A percentile compares a stretch with the other conserved stretches of the same genome.
These are phyloP conservation scores for Crotalus helleri DNA, from an alignment of 2,113 vertebrate genomes.

Conservation along the genomic window DNA sequence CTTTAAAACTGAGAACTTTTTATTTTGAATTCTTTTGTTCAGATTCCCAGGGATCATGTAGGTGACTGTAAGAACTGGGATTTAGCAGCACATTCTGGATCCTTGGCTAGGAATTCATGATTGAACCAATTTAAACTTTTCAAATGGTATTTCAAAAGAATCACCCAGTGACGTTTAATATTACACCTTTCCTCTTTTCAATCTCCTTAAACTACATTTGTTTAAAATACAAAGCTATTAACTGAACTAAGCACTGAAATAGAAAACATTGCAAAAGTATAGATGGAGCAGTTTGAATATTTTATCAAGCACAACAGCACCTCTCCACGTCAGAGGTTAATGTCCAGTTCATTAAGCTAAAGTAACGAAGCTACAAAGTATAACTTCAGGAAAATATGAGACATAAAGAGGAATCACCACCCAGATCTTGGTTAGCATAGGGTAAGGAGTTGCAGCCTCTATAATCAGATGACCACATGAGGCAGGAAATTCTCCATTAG, in stretches of 20 bases:
- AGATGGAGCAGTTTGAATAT: background rate
- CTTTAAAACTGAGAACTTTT: slow-evolving; percentile 66
- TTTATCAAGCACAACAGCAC: background rate
- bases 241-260: background rate
- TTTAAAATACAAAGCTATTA: background rate
- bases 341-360: background rate
- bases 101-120: slow-evolving; percentile 34
- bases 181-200: slow-evolving; percentile 38
- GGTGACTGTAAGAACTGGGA: slow-evolving; percentile 19
- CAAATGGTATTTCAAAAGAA: slow-evolving; percentile 42
- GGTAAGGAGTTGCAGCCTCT: background rate
- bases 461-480: background rate
- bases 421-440: rapidly evolving
- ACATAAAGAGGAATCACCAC: rapidly evolving
- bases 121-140: background rate
- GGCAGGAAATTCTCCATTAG: background rate
- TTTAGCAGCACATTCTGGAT: slow-evolving; percentile 28
- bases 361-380: background rate
- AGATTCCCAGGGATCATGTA: slow-evolving; percentile 50
- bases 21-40: slow-evolving; percentile 50
- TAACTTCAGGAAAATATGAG: background rate
- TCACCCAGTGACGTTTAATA: slow-evolving; percentile 30
- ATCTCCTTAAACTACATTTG: background rate
- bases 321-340: background rate
- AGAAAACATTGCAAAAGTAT: background rate